These are phyloP conservation scores for Latrodectus hesperus DNA, from an alignment of 2,888 invertebrate genomes.

Conservation along the genomic window DNA sequence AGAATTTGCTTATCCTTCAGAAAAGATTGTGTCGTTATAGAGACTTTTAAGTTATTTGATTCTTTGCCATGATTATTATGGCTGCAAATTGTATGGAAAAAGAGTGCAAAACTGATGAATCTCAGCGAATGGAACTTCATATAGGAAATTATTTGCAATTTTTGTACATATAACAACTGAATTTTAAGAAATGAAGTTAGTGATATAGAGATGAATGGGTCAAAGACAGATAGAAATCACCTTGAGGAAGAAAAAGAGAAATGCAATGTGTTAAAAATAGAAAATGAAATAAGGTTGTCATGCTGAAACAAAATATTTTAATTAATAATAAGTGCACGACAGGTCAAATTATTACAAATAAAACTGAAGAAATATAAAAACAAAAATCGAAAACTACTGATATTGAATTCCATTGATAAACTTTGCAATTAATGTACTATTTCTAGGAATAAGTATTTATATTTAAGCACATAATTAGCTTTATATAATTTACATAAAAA, in stretches of 20 bases:
- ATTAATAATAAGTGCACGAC: not conserved
- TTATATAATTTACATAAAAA: too few species aligned
- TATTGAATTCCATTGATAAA: too few species aligned
- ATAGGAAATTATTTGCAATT: not conserved
- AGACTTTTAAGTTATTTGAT: not conserved
- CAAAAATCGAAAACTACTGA: not conserved
- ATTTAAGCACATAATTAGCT: too few species aligned
- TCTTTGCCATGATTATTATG: not conserved
- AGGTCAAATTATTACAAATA: not conserved
- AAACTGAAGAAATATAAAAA: not conserved
- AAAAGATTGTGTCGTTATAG: not conserved
- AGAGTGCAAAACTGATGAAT: not conserved
- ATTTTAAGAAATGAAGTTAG: not conserved
- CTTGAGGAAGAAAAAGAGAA: not conserved
- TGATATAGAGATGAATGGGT: not conserved
- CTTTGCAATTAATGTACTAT: too few species aligned
- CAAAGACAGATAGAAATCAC: not conserved
- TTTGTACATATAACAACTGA: not conserved
- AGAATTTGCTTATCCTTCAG: slow-evolving; percentile 7
- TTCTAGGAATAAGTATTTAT: too few species aligned
- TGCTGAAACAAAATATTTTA: not conserved
- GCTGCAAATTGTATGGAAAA: not conserved
- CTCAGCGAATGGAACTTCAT: not conserved
- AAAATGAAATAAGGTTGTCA: not conserved
- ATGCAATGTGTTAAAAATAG: not conserved